Percentiles rank a stretch among this genome's conserved stretches.
These are phyloP conservation scores for Leptogaster cylindrica DNA, from an alignment of 2,888 invertebrate genomes.

Conservation along the genomic window DNA sequence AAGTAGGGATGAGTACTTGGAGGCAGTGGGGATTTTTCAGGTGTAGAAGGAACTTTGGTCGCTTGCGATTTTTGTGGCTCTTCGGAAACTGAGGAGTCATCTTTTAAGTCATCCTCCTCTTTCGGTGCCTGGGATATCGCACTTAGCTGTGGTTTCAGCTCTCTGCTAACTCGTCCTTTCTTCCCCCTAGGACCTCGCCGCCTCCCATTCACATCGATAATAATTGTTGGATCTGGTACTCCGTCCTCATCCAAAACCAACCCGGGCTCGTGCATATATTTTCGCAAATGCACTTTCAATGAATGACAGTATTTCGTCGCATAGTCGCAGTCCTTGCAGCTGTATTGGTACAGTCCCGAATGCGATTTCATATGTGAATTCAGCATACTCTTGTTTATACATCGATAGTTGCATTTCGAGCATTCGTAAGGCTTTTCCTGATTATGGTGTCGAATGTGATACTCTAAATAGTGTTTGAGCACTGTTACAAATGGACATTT, in stretches of 20 bases:
- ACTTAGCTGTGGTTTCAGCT: not conserved
- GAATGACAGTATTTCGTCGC: constrained; percentile 99
- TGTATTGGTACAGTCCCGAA: constrained; percentile 88
- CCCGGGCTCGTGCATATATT: constrained; percentile 89
- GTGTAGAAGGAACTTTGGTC: no score
- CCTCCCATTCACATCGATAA: constrained; percentile 91
- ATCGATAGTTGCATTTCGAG: constrained; percentile 84
- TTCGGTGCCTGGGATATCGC: no score
- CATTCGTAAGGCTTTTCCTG: constrained; percentile 97
- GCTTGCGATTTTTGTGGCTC: constrained; percentile 1
- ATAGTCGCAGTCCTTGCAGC: constrained; percentile 92
- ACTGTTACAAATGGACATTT: constrained; percentile 98
- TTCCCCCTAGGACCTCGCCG: constrained; percentile 80
- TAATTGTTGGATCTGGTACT: constrained; percentile 83
- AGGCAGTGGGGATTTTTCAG: no score
- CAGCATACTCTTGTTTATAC: constrained; percentile 99
- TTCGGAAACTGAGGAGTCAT: no score
- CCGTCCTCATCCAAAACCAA: constrained; percentile 90
- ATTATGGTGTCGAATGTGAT: constrained; percentile 92
- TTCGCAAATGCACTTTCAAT: constrained; percentile 90
- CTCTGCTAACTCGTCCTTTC: constrained; percentile 51
- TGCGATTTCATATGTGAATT: constrained; percentile 98
- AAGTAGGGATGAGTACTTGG: no score
- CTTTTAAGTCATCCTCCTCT: not conserved
- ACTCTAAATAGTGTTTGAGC: constrained; percentile 98